These are phyloP conservation scores for Heliangelus exortis DNA, from an alignment of 2,797 vertebrate species.

Conservation along the genomic window DNA sequence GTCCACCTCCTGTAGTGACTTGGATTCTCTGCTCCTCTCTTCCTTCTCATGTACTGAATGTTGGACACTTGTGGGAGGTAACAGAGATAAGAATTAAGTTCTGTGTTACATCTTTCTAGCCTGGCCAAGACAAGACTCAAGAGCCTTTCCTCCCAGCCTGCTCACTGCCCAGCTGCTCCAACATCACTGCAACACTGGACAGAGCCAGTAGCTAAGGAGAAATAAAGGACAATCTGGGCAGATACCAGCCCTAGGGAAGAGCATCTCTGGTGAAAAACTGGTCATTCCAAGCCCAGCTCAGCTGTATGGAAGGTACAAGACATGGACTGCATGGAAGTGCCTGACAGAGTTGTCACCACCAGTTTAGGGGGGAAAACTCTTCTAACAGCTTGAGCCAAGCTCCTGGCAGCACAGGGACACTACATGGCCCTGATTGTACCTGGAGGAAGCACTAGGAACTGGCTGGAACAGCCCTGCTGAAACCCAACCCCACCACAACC, in stretches of 20 bases:
- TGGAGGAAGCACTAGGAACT: not conserved
- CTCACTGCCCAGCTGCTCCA: not conserved
- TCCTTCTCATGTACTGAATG: not conserved
- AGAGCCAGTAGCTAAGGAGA: not conserved
- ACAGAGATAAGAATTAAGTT: not conserved
- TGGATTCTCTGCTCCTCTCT: not conserved
- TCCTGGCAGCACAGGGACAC: not conserved
- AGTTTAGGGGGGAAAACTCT: not conserved
- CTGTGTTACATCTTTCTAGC: not conserved
- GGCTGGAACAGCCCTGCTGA: not conserved
- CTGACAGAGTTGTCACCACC: not conserved
- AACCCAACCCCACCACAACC: not conserved
- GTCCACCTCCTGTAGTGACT: not conserved
- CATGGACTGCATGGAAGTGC: not conserved
- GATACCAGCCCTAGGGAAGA: not conserved
- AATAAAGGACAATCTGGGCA: not conserved
- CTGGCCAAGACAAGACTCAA: not conserved
- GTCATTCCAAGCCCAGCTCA: not conserved
- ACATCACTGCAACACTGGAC: not conserved
- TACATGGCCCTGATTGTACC: fast-evolving
- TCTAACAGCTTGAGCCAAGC: not conserved
- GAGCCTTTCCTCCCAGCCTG: not conserved
- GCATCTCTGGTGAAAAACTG: not conserved
- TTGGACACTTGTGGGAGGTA: not conserved
- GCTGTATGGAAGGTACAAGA: not conserved